Conservation (phyloP, 2,113 vertebrate genomes). For the Sinocyclocheilus anophthalmus region DNA sequence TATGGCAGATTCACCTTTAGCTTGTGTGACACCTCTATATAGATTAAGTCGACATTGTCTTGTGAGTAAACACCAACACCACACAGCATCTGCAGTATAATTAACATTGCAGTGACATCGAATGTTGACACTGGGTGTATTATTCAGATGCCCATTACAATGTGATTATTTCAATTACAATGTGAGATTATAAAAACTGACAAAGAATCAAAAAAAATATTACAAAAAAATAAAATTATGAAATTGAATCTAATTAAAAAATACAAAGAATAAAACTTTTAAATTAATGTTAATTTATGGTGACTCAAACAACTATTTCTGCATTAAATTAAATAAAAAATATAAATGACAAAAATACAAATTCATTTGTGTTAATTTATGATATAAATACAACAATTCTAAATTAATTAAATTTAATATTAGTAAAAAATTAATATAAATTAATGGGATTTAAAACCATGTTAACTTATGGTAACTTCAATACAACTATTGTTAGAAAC, state of each 20-base stretch:
- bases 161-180: neutral
- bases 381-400: too few species aligned
- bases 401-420: too few species aligned
- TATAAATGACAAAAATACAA: too few species aligned
- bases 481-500: neutral
- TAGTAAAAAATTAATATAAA: neutral
- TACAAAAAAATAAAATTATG: too few species aligned
- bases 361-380: too few species aligned
- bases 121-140: slow-evolving; percentile 25
- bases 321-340: too few species aligned
- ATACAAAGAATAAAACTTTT: too few species aligned
- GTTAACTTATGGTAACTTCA: neutral
- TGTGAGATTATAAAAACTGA: too few species aligned
- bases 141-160: slow-evolving; percentile 20
- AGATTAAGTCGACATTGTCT: slow-evolving; percentile 29
- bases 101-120: slow-evolving; percentile 37
- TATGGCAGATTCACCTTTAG: neutral
- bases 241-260: too few species aligned
- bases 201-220: too few species aligned
- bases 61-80: slow-evolving; percentile 57
- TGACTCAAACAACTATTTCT: too few species aligned
- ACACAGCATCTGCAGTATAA: slow-evolving; percentile 52
- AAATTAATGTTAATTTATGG: too few species aligned
- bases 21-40: slow-evolving; percentile 25
- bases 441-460: neutral